A percentile compares a stretch with the other conserved stretches of the same genome.
phyloP scores from a whole-genome alignment of 2,113 vertebrate genomes.

The Clarias batrachus region DNA sequence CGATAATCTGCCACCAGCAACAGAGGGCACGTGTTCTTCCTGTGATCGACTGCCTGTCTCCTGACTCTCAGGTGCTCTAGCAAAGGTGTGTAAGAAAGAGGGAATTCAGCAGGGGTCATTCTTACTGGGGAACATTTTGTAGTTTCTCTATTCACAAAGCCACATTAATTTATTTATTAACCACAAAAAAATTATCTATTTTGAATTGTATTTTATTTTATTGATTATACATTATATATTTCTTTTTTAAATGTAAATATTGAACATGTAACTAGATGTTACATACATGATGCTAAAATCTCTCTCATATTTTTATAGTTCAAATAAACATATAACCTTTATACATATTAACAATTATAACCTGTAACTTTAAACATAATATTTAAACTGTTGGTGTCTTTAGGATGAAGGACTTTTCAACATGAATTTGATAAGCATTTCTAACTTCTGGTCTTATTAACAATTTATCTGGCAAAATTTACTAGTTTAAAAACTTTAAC shows the following conservation, averaged over 20 bases:
- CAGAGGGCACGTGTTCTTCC: constrained; percentile 90
- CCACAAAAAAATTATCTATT: neutral
- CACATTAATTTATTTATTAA: neutral
- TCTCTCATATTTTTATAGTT: no score
- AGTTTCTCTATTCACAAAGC: neutral
- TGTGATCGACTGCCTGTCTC: constrained; percentile 69
- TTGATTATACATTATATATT: no score
- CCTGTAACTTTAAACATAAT: neutral
- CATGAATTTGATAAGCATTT: neutral
- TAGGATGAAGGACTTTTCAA: neutral
- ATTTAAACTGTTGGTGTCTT: neutral
- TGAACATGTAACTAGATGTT: neutral
- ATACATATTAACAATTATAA: neutral
- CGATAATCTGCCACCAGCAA: constrained; percentile 94
- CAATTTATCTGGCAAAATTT: no score
- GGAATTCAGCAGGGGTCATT: neutral
- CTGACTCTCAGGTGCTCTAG: constrained; percentile 68
- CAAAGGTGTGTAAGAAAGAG: neutral
- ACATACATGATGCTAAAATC: no score
- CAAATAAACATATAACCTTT: no score
- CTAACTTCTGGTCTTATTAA: neutral
- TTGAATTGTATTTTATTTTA: neutral
- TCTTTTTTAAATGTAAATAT: no score
- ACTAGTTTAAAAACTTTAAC: no score
- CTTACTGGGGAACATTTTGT: neutral